phyloP scores from a whole-genome alignment of 2,888 invertebrate genomes.

The Pseudococcus jackbeardsleyi region DNA sequence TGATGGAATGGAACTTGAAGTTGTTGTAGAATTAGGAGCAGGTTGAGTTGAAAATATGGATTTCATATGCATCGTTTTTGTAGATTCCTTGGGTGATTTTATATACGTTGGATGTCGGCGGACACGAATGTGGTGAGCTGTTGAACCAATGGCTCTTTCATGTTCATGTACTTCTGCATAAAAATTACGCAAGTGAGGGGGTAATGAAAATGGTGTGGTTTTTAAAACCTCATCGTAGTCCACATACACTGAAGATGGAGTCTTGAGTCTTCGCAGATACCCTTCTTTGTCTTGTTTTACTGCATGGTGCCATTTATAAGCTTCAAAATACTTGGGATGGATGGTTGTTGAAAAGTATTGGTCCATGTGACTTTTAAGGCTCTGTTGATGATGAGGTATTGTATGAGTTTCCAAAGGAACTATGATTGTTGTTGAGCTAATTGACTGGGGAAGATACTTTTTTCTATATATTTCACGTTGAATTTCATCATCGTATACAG shows the following conservation, averaged over 20 bases:
- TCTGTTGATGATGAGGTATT: background rate
- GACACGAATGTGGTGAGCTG: background rate
- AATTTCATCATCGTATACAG: background rate
- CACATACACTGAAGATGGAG: background rate
- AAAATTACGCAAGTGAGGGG: background rate
- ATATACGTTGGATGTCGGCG: background rate
- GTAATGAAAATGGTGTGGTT: background rate
- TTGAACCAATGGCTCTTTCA: slow-evolving; percentile 1
- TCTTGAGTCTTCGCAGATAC: background rate
- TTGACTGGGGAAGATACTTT: background rate
- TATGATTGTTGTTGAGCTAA: background rate
- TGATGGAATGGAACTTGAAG: too few species aligned
- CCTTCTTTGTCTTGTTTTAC: background rate
- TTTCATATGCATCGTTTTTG: background rate
- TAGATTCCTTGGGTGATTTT: background rate
- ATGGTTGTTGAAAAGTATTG: background rate
- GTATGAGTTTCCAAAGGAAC: background rate
- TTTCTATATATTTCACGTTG: background rate
- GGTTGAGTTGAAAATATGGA: too few species aligned
- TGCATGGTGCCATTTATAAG: background rate
- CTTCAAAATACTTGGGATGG: slow-evolving; percentile 9
- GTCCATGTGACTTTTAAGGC: background rate
- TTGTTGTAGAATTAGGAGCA: too few species aligned
- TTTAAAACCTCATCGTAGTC: background rate
- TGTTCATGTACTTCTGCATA: background rate